Evolutionary conservation across 2,888 invertebrate genomes (phyloP).

Genomic region (Drosophila cracens): DNA sequence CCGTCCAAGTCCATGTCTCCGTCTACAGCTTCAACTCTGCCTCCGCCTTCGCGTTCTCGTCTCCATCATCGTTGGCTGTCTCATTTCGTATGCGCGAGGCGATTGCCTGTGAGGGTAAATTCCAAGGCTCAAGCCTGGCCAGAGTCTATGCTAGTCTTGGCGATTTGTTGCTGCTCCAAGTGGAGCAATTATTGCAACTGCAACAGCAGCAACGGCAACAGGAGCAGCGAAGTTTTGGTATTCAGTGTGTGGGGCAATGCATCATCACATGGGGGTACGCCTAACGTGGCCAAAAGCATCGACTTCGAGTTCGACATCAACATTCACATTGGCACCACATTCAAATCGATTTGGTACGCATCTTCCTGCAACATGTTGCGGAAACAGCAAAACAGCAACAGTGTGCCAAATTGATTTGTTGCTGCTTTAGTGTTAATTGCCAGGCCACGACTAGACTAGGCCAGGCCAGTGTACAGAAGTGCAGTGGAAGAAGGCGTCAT

Average conservation of each 20-base stretch:
- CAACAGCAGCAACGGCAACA: constrained; percentile 35
- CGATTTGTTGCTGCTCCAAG: constrained; percentile 71
- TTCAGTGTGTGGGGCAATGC: constrained; percentile 51
- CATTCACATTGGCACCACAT: constrained; percentile 60
- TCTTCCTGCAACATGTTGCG: constrained; percentile 78
- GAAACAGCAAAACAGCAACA: constrained; percentile 64
- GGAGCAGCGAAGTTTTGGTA: constrained; percentile 42
- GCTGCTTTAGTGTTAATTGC: constrained; percentile 80
- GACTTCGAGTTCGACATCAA: constrained; percentile 26
- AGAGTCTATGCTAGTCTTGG: constrained; percentile 32
- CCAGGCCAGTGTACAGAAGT: constrained; percentile 5
- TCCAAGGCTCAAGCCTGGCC: constrained; percentile 50
- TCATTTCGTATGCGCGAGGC: constrained; percentile 77
- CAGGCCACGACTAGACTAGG: constrained; percentile 63
- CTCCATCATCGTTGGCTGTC: constrained; percentile 61
- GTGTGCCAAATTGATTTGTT: constrained; percentile 80
- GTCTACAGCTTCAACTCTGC: constrained; percentile 16
- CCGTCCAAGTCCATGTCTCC: constrained; percentile 8
- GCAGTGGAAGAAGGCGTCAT: constrained; percentile 48
- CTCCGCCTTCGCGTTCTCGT: constrained; percentile 25
- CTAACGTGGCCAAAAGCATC: constrained; percentile 21
- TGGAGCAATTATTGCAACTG: constrained; percentile 79
- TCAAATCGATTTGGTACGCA: constrained; percentile 82
- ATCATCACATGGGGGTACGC: constrained; percentile 60
- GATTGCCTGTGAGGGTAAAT: constrained; percentile 52